phyloP scores from a whole-genome alignment of 2,888 invertebrate species.

The Scaptomyza polygonia region DNA sequence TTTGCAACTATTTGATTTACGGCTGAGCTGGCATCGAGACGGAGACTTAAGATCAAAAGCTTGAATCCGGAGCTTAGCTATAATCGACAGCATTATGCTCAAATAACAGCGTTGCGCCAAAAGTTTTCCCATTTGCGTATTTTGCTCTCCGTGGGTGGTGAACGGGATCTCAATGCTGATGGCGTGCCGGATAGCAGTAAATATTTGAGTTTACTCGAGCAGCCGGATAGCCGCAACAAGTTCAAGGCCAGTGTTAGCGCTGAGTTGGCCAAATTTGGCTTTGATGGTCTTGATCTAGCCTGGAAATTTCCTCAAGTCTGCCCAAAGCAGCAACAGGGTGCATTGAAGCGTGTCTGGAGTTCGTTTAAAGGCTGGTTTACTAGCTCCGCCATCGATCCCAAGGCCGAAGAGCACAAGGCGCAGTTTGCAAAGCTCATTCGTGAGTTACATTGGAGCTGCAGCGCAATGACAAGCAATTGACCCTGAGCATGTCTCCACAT shows the following conservation, averaged over 20 bases:
- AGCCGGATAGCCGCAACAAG: slow-evolving; percentile 88
- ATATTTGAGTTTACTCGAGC: slow-evolving; percentile 90
- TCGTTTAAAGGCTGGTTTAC: slow-evolving; percentile 90
- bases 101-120: slow-evolving; percentile 88
- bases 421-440: slow-evolving; percentile 90
- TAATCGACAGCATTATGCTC: slow-evolving; percentile 89
- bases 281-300: slow-evolving; percentile 94
- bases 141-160: slow-evolving; percentile 91
- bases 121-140: slow-evolving; percentile 89
- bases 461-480: slow-evolving; percentile 88
- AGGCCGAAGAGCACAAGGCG: slow-evolving; percentile 91
- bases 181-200: slow-evolving; percentile 85
- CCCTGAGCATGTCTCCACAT: slow-evolving; percentile 90
- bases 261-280: slow-evolving; percentile 89
- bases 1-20: slow-evolving; percentile 92
- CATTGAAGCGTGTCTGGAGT: slow-evolving; percentile 88
- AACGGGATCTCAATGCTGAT: slow-evolving; percentile 88
- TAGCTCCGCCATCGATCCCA: slow-evolving; percentile 88
- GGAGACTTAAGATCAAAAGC: slow-evolving; percentile 88
- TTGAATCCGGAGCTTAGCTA: slow-evolving; percentile 89
- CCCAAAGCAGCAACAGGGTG: slow-evolving; percentile 89
- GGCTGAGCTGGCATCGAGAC: slow-evolving; percentile 91
- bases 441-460: slow-evolving; percentile 89
- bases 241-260: slow-evolving; percentile 90
- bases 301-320: slow-evolving; percentile 93